These are phyloP conservation scores for Menura novaehollandiae DNA, from an alignment of 2,113 vertebrate genomes.

Conservation along the genomic window DNA sequence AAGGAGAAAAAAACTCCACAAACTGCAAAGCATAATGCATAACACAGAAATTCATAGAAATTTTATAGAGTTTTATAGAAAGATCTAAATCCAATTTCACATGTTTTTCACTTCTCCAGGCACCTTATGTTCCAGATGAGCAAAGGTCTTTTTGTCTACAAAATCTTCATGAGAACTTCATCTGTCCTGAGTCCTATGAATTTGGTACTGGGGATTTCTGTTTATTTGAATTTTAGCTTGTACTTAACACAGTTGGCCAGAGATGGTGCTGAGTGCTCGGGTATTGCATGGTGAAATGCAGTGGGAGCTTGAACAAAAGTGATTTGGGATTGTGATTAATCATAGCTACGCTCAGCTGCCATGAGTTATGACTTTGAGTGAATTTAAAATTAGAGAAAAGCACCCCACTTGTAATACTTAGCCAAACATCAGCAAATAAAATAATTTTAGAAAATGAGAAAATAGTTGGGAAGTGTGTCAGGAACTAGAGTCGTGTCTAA, in stretches of 20 bases:
- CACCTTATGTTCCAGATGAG: background rate
- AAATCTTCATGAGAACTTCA: background rate
- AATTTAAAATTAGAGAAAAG: background rate
- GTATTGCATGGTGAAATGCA: background rate
- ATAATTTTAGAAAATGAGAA: background rate
- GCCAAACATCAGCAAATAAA: background rate
- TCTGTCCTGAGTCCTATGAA: background rate
- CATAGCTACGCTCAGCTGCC: background rate
- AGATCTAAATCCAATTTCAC: background rate
- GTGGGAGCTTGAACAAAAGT: background rate
- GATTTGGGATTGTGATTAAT: background rate
- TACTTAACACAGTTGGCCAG: slow-evolving; percentile 41
- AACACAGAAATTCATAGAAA: background rate
- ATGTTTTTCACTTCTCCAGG: background rate
- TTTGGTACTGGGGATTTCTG: background rate
- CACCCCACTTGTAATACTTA: background rate
- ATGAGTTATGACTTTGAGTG: background rate
- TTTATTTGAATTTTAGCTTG: slow-evolving; percentile 16
- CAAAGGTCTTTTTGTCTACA: background rate
- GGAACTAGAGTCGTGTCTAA: too few species aligned
- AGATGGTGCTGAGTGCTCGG: slow-evolving; percentile 57
- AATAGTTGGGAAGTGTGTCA: too few species aligned
- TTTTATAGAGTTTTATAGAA: background rate
- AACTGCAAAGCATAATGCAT: background rate
- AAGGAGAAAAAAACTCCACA: background rate